Conservation (phyloP, 2,113 vertebrate genomes). For the Gallinago undulata region DNA sequence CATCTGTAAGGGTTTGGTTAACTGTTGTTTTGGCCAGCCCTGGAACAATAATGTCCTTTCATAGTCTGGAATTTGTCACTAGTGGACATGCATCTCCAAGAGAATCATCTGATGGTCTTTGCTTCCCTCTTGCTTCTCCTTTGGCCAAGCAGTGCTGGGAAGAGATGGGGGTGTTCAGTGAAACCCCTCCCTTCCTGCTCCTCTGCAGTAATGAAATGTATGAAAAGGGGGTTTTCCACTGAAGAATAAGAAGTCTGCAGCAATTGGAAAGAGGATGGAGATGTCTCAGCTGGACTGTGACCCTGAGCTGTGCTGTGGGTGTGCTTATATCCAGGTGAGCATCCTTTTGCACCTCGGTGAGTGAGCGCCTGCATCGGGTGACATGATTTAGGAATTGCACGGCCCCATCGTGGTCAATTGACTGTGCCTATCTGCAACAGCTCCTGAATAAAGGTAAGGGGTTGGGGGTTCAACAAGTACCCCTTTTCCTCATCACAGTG, state of each 20-base stretch:
- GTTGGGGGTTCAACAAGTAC: background rate
- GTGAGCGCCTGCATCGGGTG: rapidly evolving
- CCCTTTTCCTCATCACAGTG: too few species aligned
- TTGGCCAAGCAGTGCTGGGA: background rate
- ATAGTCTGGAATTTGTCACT: background rate
- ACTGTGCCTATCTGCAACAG: rapidly evolving
- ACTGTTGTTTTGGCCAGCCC: background rate
- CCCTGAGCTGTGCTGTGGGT: background rate
- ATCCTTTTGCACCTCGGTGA: background rate
- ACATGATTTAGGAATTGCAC: rapidly evolving
- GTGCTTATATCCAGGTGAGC: background rate
- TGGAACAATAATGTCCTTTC: background rate
- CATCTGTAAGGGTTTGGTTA: background rate
- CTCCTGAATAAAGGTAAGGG: background rate
- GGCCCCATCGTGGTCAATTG: rapidly evolving
- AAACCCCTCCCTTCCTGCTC: background rate
- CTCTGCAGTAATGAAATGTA: rapidly evolving
- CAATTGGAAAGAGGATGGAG: background rate
- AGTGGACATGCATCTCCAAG: background rate
- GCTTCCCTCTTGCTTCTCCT: background rate
- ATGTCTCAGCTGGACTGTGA: background rate
- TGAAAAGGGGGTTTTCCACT: background rate
- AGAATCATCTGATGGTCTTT: background rate
- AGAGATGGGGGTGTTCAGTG: background rate
- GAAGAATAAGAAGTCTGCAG: background rate